Conservation (phyloP, 2,888 invertebrate species). For the Biston betularia region DNA sequence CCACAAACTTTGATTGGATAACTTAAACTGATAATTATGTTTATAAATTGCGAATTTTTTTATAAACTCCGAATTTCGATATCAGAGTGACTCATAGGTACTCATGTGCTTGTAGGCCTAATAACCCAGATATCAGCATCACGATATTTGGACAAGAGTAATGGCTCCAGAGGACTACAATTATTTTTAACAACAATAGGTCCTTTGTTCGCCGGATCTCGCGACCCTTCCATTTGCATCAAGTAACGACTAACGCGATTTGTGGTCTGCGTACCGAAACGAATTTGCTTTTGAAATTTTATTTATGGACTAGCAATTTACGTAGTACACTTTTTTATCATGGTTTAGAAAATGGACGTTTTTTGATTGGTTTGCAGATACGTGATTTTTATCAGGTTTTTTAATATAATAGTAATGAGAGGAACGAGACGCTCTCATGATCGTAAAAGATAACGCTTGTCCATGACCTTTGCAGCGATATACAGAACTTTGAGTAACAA, state of each 20-base stretch:
- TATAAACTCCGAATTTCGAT: neutral
- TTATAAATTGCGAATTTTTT: too few species aligned
- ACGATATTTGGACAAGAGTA: slow-evolving; percentile 32
- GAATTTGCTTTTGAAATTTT: slow-evolving; percentile 29
- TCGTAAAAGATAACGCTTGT: too few species aligned
- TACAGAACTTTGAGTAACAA: too few species aligned
- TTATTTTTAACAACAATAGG: slow-evolving; percentile 81
- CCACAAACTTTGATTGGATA: too few species aligned
- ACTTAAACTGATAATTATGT: too few species aligned
- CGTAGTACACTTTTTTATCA: slow-evolving; percentile 2
- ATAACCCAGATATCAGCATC: slow-evolving; percentile 27
- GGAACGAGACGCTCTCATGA: too few species aligned
- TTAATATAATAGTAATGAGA: too few species aligned
- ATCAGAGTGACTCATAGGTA: neutral
- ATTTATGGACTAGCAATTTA: slow-evolving; percentile 34
- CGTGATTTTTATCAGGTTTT: neutral
- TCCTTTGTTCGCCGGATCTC: slow-evolving; percentile 57
- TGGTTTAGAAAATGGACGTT: neutral
- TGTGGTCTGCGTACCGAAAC: slow-evolving; percentile 63
- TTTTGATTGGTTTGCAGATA: slow-evolving; percentile 2
- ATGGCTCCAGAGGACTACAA: slow-evolving; percentile 61
- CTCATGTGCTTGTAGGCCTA: slow-evolving; percentile 11
- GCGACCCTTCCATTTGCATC: slow-evolving; percentile 71
- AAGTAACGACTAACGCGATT: slow-evolving; percentile 61
- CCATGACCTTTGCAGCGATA: too few species aligned